Conservation (phyloP, 1,140 invertebrate species). For the Neotoxoptera formosana region DNA sequence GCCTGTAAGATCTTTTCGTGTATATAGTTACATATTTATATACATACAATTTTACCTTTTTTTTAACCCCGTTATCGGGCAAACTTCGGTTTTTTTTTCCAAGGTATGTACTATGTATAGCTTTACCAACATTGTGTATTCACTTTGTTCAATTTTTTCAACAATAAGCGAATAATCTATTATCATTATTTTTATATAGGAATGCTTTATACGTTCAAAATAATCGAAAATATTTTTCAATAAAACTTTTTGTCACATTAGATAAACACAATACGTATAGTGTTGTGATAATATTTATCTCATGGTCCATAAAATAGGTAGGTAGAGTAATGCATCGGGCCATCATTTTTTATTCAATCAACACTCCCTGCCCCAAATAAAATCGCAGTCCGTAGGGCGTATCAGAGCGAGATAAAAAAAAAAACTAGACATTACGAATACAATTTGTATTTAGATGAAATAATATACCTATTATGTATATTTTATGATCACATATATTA, state of each 20-base stretch:
- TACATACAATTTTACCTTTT: slow-evolving; percentile 15
- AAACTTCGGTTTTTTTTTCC: background rate
- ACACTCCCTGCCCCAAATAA: background rate
- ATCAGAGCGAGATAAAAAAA: background rate
- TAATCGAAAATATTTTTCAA: background rate
- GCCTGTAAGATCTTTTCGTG: background rate
- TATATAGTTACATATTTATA: background rate
- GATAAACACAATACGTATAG: slow-evolving; percentile 5
- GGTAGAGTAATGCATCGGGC: background rate
- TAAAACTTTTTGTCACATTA: slow-evolving; percentile 27
- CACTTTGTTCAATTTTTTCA: background rate
- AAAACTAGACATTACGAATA: background rate
- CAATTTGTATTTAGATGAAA: background rate
- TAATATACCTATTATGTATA: background rate
- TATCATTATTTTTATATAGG: background rate
- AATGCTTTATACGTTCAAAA: slow-evolving; percentile 6
- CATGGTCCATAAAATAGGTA: slow-evolving; percentile 1
- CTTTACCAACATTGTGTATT: background rate
- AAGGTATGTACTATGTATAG: background rate
- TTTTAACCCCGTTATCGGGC: background rate
- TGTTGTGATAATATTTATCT: background rate
- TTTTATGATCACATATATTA: background rate
- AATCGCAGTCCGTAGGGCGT: background rate
- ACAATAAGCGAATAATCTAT: slow-evolving; percentile 3
- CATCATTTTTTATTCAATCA: background rate